These are phyloP conservation scores for Andrena dorsata DNA, from an alignment of 2,888 invertebrate species.

Conservation along the genomic window DNA sequence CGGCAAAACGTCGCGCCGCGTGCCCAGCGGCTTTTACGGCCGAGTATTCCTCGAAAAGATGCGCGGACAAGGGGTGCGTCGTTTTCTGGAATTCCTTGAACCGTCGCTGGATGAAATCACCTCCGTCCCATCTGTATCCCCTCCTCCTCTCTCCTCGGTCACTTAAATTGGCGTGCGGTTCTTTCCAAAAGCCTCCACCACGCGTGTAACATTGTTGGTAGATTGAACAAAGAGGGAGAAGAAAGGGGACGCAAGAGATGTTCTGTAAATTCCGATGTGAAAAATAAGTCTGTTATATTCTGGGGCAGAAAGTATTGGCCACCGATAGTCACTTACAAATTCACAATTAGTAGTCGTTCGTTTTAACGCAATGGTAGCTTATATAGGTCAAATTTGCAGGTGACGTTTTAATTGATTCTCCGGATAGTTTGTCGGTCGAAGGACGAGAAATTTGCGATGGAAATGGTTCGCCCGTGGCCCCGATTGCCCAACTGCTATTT, in stretches of 20 bases:
- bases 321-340: too few species aligned
- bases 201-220: not conserved
- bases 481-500: too few species aligned
- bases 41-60: constrained; percentile 12
- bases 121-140: not conserved
- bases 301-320: too few species aligned
- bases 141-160: not conserved
- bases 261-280: too few species aligned
- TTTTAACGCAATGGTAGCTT: too few species aligned
- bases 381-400: too few species aligned
- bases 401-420: too few species aligned
- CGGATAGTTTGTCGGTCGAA: too few species aligned
- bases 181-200: not conserved
- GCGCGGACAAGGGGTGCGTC: constrained; percentile 39
- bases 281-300: too few species aligned
- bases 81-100: constrained; percentile 8
- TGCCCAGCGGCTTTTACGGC: constrained; percentile 22
- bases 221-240: not conserved
- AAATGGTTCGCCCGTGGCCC: too few species aligned
- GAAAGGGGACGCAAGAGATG: not conserved
- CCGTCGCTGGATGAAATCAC: not conserved
- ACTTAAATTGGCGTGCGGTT: not conserved
- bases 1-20: constrained; percentile 3
- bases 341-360: too few species aligned
- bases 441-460: too few species aligned